Conservation (phyloP, 2,797 vertebrate genomes). For the Coilia nasus region DNA sequence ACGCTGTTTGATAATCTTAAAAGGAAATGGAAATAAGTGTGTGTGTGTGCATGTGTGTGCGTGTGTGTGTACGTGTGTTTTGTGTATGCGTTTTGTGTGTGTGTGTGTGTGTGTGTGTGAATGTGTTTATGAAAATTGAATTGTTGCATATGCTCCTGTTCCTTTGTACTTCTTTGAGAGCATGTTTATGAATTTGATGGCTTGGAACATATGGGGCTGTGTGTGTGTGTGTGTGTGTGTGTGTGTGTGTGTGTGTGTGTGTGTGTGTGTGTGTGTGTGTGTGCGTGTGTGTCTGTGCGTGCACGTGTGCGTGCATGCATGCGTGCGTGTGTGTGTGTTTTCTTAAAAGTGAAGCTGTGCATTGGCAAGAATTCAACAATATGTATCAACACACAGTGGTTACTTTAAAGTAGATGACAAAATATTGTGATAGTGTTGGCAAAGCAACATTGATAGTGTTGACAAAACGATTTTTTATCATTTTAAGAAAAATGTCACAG, state of each 20-base stretch:
- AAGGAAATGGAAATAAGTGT: slow-evolving; percentile 55
- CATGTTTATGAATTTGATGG: not conserved
- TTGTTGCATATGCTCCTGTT: not conserved
- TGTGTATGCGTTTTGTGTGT: not conserved
- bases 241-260: not conserved
- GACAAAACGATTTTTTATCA: too few species aligned
- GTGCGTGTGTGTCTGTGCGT: not conserved
- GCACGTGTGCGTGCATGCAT: not conserved
- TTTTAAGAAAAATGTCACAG: too few species aligned
- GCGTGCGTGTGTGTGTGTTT: not conserved
- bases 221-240: not conserved
- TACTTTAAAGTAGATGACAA: too few species aligned
- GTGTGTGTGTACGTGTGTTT: not conserved
- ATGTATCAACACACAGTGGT: too few species aligned
- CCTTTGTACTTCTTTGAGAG: not conserved
- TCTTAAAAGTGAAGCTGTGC: too few species aligned
- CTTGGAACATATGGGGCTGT: not conserved
- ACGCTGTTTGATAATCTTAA: slow-evolving; percentile 61
- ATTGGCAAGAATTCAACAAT: too few species aligned
- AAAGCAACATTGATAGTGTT: too few species aligned
- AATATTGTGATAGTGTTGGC: too few species aligned
- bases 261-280: slow-evolving; percentile 1
- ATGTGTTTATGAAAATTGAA: not conserved
- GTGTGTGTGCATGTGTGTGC: slow-evolving; percentile 37
- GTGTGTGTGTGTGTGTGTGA: not conserved